Evolutionary conservation across 2,113 vertebrate genomes (phyloP), one percentile per base, ranked within the genome.

Genomic region (Burhinus oedicnemus): DNA sequence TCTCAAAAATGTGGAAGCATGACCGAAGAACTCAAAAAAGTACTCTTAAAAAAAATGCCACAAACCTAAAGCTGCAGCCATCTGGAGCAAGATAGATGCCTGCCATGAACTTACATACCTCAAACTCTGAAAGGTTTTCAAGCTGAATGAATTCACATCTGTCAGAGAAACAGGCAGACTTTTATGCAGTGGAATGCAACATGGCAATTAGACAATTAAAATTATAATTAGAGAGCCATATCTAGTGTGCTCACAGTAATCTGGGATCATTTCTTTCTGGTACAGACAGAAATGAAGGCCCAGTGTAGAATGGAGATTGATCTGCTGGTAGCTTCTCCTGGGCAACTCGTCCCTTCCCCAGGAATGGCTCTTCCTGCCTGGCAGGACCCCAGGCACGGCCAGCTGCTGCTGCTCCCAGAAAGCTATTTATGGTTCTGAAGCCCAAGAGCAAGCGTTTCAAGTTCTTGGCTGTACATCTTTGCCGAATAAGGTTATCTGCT

Each of bases 81-180:
- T 87, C 93, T 96, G 96, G 91, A 94, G 83, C 58, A 74, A 83
- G 38, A 70, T 54, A 11, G 4, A 58, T 47, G 69, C 51, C 68
- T 95, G 83, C 36, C 78, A 62, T 74, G 79, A 93, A 86, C 83
- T 91, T 55, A 66, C 29, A 68, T 75, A 91, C 77, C 74, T 87
- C 89, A 91, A 0, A 68, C 61, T 80, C 83, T 27, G 57, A 93
- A 87, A 71, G n/a, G 38, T 87, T 96, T 95, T 95, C 87, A 87
- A 86, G 87, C 72, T 82, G 91, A 89, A 58, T 81, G 60, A 89
- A 91, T 93, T 78, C 3, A 0, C 93, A 94, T 91, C 89, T 94
- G 91, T 38, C 60, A 93, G 60, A 89, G 60, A 51, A 90, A 64
- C 9, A 68, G 36, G n/a, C 54, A 87, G 80, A 84, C 12, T 84